Percentiles rank a stretch among this genome's conserved stretches.
These are phyloP conservation scores for Gymnothorax reevesii DNA, from an alignment of 2,797 vertebrate species.

Conservation along the genomic window DNA sequence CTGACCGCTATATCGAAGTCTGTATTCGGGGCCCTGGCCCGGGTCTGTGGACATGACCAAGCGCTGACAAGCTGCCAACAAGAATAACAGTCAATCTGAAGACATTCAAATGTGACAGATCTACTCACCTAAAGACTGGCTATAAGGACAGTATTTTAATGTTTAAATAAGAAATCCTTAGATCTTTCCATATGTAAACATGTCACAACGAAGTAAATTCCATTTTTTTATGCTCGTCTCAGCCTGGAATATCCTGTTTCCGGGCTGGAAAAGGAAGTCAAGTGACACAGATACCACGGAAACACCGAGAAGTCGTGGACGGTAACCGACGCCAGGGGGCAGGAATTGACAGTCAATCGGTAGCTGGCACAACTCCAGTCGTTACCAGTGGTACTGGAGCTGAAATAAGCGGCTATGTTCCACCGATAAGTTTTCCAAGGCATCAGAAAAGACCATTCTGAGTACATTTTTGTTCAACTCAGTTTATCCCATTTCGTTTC, in stretches of 20 bases:
- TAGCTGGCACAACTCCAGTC: too few relatives aligned
- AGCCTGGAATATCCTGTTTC: constrained; percentile 35
- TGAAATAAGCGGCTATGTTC: too few relatives aligned
- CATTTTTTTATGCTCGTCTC: not conserved
- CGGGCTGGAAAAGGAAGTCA: constrained; percentile 26
- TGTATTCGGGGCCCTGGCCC: too few relatives aligned
- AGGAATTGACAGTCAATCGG: not conserved
- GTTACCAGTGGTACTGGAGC: too few relatives aligned
- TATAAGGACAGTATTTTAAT: not conserved
- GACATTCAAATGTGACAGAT: not conserved
- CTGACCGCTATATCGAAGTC: not conserved
- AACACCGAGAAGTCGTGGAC: not conserved
- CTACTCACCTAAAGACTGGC: not conserved
- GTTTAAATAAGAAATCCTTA: not conserved
- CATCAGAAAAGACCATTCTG: too few relatives aligned
- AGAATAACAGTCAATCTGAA: not conserved
- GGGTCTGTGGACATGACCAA: too few relatives aligned
- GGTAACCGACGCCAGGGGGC: not conserved
- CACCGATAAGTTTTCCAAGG: too few relatives aligned
- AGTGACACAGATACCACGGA: constrained; percentile 10
- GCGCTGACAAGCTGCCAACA: not conserved
- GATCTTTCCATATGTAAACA: constrained; percentile 27
- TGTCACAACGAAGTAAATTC: not conserved
- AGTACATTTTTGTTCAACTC: too few relatives aligned
- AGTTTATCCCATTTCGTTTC: too few relatives aligned